Evolutionary conservation across 1,140 invertebrate species (phyloP).

Genomic region (Stegodyphus mimosarum): DNA sequence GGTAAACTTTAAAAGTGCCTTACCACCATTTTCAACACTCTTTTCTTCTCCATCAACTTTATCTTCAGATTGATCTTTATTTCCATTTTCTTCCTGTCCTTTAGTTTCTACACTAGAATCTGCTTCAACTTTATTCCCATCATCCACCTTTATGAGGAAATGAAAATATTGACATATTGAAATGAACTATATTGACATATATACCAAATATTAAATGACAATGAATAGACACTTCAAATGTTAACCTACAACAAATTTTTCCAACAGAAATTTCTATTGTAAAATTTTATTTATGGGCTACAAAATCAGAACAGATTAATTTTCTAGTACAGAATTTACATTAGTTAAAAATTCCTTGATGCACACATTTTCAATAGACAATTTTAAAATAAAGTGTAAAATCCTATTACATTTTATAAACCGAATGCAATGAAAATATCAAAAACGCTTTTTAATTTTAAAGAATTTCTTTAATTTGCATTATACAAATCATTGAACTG

Average conservation of each 20-base stretch:
- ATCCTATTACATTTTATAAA: neutral
- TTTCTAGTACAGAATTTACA: no score
- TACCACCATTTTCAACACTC: conserved; percentile 40
- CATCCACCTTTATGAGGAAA: conserved; percentile 14
- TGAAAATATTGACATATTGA: neutral
- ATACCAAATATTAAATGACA: neutral
- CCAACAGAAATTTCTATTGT: no score
- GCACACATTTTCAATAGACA: no score
- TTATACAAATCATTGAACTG: no score
- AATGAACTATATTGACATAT: neutral
- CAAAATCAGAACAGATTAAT: no score
- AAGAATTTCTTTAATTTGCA: no score
- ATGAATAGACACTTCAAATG: neutral
- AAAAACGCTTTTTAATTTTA: no score
- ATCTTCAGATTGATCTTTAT: neutral
- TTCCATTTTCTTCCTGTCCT: conserved; percentile 3
- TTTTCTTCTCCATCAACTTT: conserved; percentile 24
- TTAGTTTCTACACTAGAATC: conserved; percentile 46
- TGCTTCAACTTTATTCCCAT: conserved; percentile 41
- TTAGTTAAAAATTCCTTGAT: no score
- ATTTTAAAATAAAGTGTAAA: neutral
- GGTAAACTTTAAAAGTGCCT: neutral
- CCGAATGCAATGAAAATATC: neutral
- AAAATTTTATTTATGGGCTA: no score
- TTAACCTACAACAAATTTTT: no score